These are phyloP conservation scores for Pycnomerus fuliginosus DNA, from an alignment of 2,888 invertebrate genomes.

Conservation along the genomic window DNA sequence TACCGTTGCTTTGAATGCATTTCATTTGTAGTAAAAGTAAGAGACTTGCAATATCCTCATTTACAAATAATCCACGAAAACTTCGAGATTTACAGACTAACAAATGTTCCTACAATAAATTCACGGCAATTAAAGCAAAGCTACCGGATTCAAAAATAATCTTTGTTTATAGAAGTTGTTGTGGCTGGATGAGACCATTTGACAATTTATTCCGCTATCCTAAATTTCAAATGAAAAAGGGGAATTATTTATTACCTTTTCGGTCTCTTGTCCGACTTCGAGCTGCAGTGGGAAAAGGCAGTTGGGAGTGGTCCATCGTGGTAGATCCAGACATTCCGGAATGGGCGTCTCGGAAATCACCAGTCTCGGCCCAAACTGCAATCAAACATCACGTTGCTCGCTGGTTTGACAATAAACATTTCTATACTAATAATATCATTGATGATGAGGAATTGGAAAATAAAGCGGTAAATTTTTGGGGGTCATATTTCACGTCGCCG, in stretches of 20 bases:
- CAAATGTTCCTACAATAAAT: constrained; percentile 18
- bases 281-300: constrained; percentile 69
- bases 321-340: constrained; percentile 60
- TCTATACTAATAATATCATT: constrained; percentile 2
- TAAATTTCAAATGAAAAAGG: constrained; percentile 6
- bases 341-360: constrained; percentile 83
- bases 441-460: too few species aligned
- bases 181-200: constrained; percentile 10
- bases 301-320: constrained; percentile 66
- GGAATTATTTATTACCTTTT: constrained; percentile 57
- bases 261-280: constrained; percentile 61
- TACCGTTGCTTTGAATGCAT: too few species aligned
- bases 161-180: constrained; percentile 37
- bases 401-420: constrained; percentile 22
- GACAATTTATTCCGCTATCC: constrained; percentile 11
- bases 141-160: constrained; percentile 40
- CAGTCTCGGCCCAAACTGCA: constrained; percentile 88
- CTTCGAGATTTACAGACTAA: constrained; percentile 10
- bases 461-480: constrained; percentile 17
- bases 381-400: constrained; percentile 49
- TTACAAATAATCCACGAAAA: constrained; percentile 11
- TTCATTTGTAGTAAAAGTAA: too few species aligned
- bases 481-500: constrained; percentile 28
- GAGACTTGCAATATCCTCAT: too few species aligned
- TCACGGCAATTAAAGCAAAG: constrained; percentile 19